A percentile compares a stretch with the other conserved stretches of the same genome.
Conservation (phyloP, 2,888 invertebrate species). For the Acronicta psi region DNA sequence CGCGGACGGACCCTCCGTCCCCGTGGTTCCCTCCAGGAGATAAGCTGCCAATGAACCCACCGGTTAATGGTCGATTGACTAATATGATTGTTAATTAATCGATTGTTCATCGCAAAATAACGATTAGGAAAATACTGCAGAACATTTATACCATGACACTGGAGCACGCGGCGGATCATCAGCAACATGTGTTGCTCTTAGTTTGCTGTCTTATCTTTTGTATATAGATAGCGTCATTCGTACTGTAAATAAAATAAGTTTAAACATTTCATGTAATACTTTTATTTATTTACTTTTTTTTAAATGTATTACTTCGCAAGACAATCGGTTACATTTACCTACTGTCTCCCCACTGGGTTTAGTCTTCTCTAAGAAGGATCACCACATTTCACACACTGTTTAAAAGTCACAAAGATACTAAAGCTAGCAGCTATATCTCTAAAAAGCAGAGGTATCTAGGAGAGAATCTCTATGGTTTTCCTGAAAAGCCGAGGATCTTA, state of each 20-base stretch:
- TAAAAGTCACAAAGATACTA: too few species aligned
- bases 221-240: constrained; percentile 59
- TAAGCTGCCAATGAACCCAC: constrained; percentile 48
- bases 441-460: too few species aligned
- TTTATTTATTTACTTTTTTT: background rate
- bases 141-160: constrained; percentile 24
- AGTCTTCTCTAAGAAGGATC: too few species aligned
- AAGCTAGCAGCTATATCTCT: too few species aligned
- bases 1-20: constrained; percentile 90
- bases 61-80: constrained; percentile 48
- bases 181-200: constrained; percentile 6
- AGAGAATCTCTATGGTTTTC: too few species aligned
- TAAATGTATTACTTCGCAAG: background rate
- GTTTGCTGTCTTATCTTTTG: constrained; percentile 68
- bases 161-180: constrained; percentile 10
- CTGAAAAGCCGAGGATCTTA: too few species aligned
- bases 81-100: constrained; percentile 17
- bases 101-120: constrained; percentile 22
- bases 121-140: constrained; percentile 15
- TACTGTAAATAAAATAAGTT: constrained; percentile 51
- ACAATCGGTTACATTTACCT: too few species aligned
- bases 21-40: constrained; percentile 78
- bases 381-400: too few species aligned
- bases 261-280: background rate
- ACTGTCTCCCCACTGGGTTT: too few species aligned